phyloP scores from a whole-genome alignment of 1,140 invertebrate genomes.

The Aphaenogaster ashmeadi region DNA sequence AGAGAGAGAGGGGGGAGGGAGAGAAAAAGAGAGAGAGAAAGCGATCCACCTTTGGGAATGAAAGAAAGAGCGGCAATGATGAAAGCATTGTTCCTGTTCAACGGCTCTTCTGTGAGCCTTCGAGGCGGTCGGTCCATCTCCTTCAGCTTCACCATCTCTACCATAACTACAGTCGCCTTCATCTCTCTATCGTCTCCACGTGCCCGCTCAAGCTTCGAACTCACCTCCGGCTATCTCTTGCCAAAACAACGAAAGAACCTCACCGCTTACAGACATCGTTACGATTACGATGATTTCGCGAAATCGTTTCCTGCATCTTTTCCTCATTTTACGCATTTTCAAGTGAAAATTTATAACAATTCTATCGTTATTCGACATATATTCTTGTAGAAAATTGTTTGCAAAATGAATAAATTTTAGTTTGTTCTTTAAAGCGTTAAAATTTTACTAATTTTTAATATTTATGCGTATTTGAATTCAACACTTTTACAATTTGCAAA shows the following conservation, averaged over 20 bases:
- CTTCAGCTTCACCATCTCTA: conserved; percentile 46
- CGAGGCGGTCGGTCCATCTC: conserved; percentile 74
- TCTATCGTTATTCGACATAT: neutral
- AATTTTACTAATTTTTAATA: neutral
- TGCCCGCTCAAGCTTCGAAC: conserved; percentile 16
- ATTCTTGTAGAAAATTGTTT: conserved; percentile 23
- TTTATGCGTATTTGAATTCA: neutral
- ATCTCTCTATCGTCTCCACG: conserved; percentile 55
- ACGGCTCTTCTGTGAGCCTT: conserved; percentile 75
- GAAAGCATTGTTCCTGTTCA: conserved; percentile 87
- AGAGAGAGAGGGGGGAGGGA: conserved; percentile 68
- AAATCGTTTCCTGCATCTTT: conserved; percentile 7
- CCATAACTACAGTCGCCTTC: conserved; percentile 43
- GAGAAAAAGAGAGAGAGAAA: conserved; percentile 57
- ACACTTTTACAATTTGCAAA: neutral
- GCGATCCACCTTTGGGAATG: conserved; percentile 74
- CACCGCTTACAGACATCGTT: neutral
- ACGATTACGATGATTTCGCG: neutral
- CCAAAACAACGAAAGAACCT: conserved; percentile 36
- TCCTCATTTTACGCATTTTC: neutral
- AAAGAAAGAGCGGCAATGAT: conserved; percentile 87
- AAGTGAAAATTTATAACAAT: conserved; percentile 29
- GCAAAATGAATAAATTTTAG: neutral
- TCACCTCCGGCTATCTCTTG: conserved; percentile 45
- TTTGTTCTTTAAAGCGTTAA: neutral